Base-by-base conservation (phyloP, 2,888 invertebrate genomes). In the Peribatodes rhomboidaria region DNA sequence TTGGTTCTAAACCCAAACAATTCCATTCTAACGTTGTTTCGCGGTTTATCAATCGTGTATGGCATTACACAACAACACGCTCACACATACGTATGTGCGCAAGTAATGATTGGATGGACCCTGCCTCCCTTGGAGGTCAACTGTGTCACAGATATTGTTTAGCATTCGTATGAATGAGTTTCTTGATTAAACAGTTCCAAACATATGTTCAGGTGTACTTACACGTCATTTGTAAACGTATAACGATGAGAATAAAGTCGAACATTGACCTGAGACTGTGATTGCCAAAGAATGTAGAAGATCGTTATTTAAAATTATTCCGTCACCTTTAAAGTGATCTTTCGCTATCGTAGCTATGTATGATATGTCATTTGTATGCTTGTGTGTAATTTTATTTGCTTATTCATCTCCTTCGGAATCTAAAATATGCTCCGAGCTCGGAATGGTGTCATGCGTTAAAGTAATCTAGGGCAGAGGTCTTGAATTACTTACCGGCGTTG, bases 51-150 rank as follows among this genome's bases (percentile, higher is more conserved):
- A 80, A 75, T 76, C 69, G 71, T 67, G 58, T 53, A 69, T 65
- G 66, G 63, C 64, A 67, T 72, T 70, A 76, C 71, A 71, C 75
- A 72, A 72, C 70, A 67, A 73, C 74, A 68, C 69, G 72, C 59
- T 65, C 64, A 67, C 55, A 52, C 14, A 60, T 22, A 31, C 39
- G 27, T 27, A 41, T 69, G 72, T 72, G 70, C 65, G 67, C 65
- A 67, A 62, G 72, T 72, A 70, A 73, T 70, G 74, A 74, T 73
- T 72, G 73, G 73, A 73, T 71, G 74, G 78, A 79, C 78, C 83
- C 78, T 79, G 80, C 79, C 78, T 81, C 81, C 79, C 79, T 82
- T 78, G 72, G 82, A 84, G 86, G 85, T 86, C 86, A 82, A 61
- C 52, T 70, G 59, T 74, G 83, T 79, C 83, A 82, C 81, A 81